Evolutionary conservation across 35 echinoderm and acorn worm species (phyloP), one percentile per base, ranked within the genome.

Genomic region (Patiria miniata): DNA sequence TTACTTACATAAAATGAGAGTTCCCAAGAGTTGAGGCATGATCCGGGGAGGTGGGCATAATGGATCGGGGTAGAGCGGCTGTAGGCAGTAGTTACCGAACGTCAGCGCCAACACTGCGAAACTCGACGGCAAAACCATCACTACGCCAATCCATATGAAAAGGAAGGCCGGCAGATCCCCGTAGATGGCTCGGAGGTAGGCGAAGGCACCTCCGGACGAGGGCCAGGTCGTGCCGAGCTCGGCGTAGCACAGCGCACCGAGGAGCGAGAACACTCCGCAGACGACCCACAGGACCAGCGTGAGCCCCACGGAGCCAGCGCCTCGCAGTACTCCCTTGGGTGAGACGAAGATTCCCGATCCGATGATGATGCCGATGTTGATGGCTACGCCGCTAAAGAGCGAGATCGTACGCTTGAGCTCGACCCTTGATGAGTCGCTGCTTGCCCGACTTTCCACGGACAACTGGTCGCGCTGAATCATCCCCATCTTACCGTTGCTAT

Each of bases 281-380:
- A 78, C 38, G 18, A 77, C 81, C 91, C 92, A 94, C 7, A 94
- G 65, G 17, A 94, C 32, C 0, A 94, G 50, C 0, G 93, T 81
- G 21, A 83, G 79, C 2, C 93, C 93, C 3, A 94, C 88, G 14
- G 83, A 84, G 40, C 93, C 93, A 23, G 89, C 88, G 32, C 88
- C 83, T 4, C 7, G 10, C 34, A 94, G 58, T 2, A 94, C 88
- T 10, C 93, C 93, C 42, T 90, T 94, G 0, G 93, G 93, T 0
- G 93, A 87, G 10, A 94, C 61, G 33, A 94, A 94, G 26, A 94
- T 94, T 14, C 93, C 93, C 17, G 92, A 89, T 15, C 92, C 92
- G 7, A 93, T 93, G 37, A 93, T 79, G 76, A 85, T 85, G 26
- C 92, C 92, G 1, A 93, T 61, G 76, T 86, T 85, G 47, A 89